These are phyloP conservation scores for Saturnia japonica DNA, from an alignment of 2,888 invertebrate genomes.

Conservation along the genomic window DNA sequence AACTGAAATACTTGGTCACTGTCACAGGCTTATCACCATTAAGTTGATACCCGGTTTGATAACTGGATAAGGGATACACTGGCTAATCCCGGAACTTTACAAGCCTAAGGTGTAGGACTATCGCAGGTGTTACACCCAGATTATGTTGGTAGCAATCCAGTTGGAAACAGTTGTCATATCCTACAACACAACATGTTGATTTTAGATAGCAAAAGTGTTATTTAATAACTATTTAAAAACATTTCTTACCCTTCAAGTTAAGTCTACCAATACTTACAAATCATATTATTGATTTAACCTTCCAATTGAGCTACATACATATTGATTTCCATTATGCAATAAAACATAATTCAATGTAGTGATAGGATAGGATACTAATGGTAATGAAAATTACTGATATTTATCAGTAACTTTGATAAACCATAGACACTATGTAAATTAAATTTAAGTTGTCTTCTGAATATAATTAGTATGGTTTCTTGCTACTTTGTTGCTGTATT, in stretches of 20 bases:
- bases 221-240: not conserved
- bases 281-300: not conserved
- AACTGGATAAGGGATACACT: too few species aligned
- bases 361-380: not conserved
- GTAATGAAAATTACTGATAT: not conserved
- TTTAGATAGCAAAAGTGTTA: not conserved
- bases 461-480: not conserved
- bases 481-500: not conserved
- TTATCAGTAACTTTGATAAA: not conserved
- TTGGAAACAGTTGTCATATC: too few species aligned
- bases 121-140: too few species aligned
- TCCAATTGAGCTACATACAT: not conserved
- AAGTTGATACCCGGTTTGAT: too few species aligned
- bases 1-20: too few species aligned
- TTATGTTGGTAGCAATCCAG: too few species aligned
- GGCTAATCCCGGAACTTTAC: too few species aligned
- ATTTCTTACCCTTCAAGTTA: not conserved
- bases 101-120: too few species aligned
- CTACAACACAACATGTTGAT: too few species aligned
- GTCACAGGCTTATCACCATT: too few species aligned
- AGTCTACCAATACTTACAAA: not conserved
- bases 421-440: not conserved
- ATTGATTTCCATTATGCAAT: not conserved
- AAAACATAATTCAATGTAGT: not conserved
- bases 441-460: not conserved